phyloP scores from a whole-genome alignment of 2,888 invertebrate species.

The Agonopterix arenella region DNA sequence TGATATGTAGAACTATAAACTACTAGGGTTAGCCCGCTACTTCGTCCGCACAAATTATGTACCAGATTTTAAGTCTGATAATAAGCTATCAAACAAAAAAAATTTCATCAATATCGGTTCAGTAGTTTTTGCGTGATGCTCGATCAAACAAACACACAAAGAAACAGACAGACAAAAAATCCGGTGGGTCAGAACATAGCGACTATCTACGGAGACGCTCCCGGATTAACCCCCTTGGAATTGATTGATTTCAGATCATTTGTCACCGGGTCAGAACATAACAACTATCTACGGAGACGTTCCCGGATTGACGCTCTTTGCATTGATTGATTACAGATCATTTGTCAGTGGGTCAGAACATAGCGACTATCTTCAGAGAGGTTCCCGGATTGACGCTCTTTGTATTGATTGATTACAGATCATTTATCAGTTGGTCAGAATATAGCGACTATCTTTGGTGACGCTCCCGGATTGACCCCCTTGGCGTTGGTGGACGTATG shows the following conservation, averaged over 20 bases:
- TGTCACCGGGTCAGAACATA: conserved; percentile 50
- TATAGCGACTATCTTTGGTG: conserved; percentile 58
- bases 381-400: conserved; percentile 51
- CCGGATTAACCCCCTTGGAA: too few relatives aligned
- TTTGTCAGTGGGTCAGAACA: conserved; percentile 48
- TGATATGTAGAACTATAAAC: too few relatives aligned
- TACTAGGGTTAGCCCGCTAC: too few relatives aligned
- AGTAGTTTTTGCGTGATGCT: too few relatives aligned
- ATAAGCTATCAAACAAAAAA: too few relatives aligned
- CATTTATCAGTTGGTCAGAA: conserved; percentile 43
- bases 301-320: conserved; percentile 43
- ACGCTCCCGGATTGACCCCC: conserved; percentile 50
- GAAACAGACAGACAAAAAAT: too few relatives aligned
- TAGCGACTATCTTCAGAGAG: conserved; percentile 53
- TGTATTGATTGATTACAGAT: not conserved
- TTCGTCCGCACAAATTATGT: too few relatives aligned
- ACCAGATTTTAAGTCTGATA: too few relatives aligned
- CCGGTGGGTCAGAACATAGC: too few relatives aligned
- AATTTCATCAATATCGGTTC: too few relatives aligned
- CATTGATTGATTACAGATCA: not conserved
- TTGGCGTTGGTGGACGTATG: conserved; percentile 55
- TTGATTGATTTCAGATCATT: not conserved
- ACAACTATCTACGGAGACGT: conserved; percentile 58
- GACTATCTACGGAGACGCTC: too few relatives aligned
- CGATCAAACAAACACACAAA: too few relatives aligned